Conservation (phyloP, 1,140 invertebrate genomes). For the Monochamus saltuarius region DNA sequence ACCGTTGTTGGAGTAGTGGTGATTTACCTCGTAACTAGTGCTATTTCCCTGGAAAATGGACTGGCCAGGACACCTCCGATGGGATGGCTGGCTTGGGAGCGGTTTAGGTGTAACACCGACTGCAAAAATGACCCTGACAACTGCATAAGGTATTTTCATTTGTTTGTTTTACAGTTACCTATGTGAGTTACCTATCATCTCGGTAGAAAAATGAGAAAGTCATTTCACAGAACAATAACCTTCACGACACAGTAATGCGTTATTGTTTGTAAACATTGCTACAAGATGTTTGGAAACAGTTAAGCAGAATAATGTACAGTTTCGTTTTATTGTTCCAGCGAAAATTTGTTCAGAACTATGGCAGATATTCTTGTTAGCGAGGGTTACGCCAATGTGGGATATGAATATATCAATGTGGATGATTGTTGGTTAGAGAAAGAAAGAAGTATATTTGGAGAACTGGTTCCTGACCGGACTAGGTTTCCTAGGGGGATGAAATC, state of each 20-base stretch:
- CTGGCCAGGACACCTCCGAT: slow-evolving; percentile 78
- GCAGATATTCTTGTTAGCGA: slow-evolving; percentile 85
- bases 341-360: slow-evolving; percentile 89
- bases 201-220: no score
- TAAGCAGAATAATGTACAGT: not conserved
- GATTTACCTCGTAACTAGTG: slow-evolving; percentile 35
- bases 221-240: no score
- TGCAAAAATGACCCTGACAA: slow-evolving; percentile 90
- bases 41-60: slow-evolving; percentile 72
- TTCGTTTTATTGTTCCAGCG: slow-evolving; percentile 63
- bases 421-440: slow-evolving; percentile 92
- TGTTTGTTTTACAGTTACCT: no score
- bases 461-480: slow-evolving; percentile 82
- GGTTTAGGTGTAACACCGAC: slow-evolving; percentile 91
- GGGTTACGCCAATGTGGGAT: slow-evolving; percentile 86
- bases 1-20: slow-evolving; percentile 34
- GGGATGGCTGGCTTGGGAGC: slow-evolving; percentile 91
- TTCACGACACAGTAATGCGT: no score
- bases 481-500: slow-evolving; percentile 93
- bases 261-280: no score
- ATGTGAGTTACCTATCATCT: no score
- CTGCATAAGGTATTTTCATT: slow-evolving; percentile 76
- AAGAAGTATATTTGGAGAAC: slow-evolving; percentile 69
- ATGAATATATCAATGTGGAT: slow-evolving; percentile 93
- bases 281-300: not conserved